Percentiles rank a stretch among this genome's conserved stretches.
Evolutionary conservation across 2,113 vertebrate species (phyloP).

Genomic region (cattle (Bos taurus)): DNA sequence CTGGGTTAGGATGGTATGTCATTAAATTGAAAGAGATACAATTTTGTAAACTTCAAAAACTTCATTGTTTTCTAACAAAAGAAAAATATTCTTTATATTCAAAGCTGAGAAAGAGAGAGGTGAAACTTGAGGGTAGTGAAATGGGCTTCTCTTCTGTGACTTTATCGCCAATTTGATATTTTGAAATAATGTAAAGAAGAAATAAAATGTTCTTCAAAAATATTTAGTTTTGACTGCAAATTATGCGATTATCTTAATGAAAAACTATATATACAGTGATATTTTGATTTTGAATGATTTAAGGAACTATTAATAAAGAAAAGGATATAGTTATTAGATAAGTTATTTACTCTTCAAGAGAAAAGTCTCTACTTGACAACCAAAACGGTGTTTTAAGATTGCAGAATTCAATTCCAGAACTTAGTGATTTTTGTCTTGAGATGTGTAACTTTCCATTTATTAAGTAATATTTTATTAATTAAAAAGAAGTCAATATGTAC

Average conservation of each 20-base stretch:
- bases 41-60: neutral
- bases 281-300: slow-evolving; percentile 4
- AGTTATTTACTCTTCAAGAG: neutral
- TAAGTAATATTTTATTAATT: slow-evolving; percentile 16
- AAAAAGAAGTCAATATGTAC: neutral
- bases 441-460: neutral
- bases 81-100: neutral
- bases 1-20: neutral
- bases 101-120: neutral
- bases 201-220: neutral
- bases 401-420: neutral
- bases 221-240: neutral
- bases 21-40: neutral
- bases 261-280: neutral
- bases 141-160: neutral
- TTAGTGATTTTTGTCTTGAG: neutral
- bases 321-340: neutral
- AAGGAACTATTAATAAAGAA: neutral
- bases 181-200: neutral
- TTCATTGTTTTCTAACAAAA: neutral
- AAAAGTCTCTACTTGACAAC: neutral
- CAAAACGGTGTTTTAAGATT: neutral
- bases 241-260: neutral
- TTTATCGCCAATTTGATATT: neutral
- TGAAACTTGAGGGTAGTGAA: neutral